These are phyloP conservation scores for Emys orbicularis DNA, from an alignment of 2,797 vertebrate genomes.

Conservation along the genomic window DNA sequence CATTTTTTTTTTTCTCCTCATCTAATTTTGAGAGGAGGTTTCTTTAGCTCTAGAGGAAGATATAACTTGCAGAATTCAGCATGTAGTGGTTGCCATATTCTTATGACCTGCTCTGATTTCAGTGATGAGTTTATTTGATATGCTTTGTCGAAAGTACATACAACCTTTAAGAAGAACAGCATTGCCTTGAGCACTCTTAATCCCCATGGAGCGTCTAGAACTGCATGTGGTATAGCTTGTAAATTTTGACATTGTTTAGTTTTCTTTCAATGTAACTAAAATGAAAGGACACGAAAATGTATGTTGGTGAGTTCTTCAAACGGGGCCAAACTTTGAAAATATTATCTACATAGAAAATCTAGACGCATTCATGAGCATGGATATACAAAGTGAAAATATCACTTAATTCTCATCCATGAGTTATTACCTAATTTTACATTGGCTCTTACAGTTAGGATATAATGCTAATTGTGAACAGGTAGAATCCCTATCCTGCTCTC, in stretches of 20 bases:
- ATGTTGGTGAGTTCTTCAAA: not conserved
- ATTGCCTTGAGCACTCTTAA: not conserved
- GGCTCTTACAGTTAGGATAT: not conserved
- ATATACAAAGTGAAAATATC: not conserved
- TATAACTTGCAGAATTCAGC: constrained; percentile 18
- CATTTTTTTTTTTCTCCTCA: constrained; percentile 13
- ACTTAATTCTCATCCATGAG: accelerated
- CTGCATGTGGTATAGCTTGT: not conserved
- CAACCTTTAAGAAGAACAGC: constrained; percentile 1
- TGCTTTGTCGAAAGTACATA: not conserved
- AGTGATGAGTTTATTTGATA: constrained; percentile 9
- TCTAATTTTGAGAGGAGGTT: constrained; percentile 24
- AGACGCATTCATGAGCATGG: not conserved
- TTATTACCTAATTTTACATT: not conserved
- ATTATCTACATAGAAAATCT: not conserved
- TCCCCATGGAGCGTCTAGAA: not conserved
- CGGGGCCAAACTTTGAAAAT: not conserved
- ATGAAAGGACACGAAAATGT: not conserved
- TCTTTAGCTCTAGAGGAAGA: constrained; percentile 29
- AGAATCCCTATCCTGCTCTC: not conserved
- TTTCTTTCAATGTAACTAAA: constrained; percentile 2
- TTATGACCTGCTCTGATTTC: not conserved
- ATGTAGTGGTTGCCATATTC: not conserved
- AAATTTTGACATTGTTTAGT: not conserved
- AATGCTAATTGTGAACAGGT: not conserved